Evolutionary conservation across 1,140 invertebrate genomes (phyloP), one percentile per base, ranked within the genome.

Genomic region (Oppia nitens): DNA sequence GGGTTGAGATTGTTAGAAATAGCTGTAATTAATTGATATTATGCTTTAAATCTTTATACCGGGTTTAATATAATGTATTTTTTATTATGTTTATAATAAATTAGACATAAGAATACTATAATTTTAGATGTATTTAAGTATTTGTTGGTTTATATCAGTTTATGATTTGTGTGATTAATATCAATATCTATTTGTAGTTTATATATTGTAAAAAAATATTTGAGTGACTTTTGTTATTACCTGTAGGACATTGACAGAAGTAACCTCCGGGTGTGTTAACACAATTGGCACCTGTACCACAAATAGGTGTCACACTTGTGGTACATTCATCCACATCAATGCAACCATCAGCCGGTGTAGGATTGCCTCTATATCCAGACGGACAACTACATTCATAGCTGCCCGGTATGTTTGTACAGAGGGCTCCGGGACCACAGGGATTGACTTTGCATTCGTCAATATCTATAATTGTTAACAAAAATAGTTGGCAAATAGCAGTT

Each of bases 241-340:
- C 91, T 21, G 78, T 77, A 62, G 83, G 81, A 72, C 93, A 97
- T 61, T 86, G 81, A 71, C 93, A 97, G 58, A 79, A 78, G 71
- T 81, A 94, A 53, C 82, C 81, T 21, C 91, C 92, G 14, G 79
- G 77, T 0, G 81, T 82, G 68, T 96, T 97, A 1, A 78, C 73
- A 70, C 93, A 97, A 24, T 81, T 68, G 1, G 87, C 79, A 67
- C 83, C 81, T 11, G 79, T 76, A 56, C 92, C 92, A 67, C 91
- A 93, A 45, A 77, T 79, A 23, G 71, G 76, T 2, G 66, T 66
- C 25, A 79, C 53, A 63, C 65, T 63, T 58, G 68, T 58, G 75
- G 78, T 53, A 59, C 68, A 69, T 64, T 79, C 78, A 68, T 80
- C 76, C 32, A 77, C 66, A 64, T 79, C 78, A 64, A 64, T 51